Conservation (phyloP, 37 sponge, comb jelly and placozoan species). For the Aphrocallistes beatrix region DNA sequence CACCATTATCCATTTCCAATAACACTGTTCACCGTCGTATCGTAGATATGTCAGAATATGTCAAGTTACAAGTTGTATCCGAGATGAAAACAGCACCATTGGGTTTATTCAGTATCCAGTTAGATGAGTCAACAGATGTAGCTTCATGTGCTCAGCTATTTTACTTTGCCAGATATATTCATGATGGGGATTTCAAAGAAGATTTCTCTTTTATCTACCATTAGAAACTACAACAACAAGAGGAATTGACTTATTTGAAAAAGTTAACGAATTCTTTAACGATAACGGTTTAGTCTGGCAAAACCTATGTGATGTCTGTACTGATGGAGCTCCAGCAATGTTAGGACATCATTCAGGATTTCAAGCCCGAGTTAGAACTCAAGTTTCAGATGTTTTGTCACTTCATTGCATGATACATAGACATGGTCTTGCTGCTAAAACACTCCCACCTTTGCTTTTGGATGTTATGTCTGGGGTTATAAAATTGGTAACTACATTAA, state of each 20-base stretch:
- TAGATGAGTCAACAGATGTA: conserved; percentile 5
- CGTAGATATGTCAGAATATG: conserved; percentile 16
- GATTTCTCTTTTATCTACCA: neutral
- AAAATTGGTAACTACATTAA: conserved; percentile 15
- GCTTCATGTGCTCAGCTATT: conserved; percentile 13
- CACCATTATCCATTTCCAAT: neutral
- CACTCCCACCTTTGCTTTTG: neutral
- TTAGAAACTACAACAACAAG: neutral
- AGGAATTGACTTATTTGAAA: neutral
- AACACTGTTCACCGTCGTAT: conserved; percentile 14
- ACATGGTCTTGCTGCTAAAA: conserved; percentile 12
- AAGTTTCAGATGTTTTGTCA: conserved; percentile 12
- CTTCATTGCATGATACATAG: conserved; percentile 1
- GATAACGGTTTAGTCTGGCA: conserved; percentile 8
- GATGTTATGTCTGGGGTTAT: conserved; percentile 8
- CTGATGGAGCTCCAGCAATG: conserved; percentile 19
- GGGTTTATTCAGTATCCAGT: neutral
- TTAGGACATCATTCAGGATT: neutral
- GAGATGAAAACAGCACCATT: conserved; percentile 7
- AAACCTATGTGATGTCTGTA: neutral
- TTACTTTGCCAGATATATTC: neutral
- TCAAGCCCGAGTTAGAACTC: neutral
- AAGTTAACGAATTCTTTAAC: neutral
- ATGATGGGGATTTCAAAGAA: conserved; percentile 18
- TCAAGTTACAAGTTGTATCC: conserved; percentile 11